Percentiles rank a stretch among this genome's conserved stretches.
Evolutionary conservation across 1,140 invertebrate genomes (phyloP).

Genomic region (Orchestia grillus): DNA sequence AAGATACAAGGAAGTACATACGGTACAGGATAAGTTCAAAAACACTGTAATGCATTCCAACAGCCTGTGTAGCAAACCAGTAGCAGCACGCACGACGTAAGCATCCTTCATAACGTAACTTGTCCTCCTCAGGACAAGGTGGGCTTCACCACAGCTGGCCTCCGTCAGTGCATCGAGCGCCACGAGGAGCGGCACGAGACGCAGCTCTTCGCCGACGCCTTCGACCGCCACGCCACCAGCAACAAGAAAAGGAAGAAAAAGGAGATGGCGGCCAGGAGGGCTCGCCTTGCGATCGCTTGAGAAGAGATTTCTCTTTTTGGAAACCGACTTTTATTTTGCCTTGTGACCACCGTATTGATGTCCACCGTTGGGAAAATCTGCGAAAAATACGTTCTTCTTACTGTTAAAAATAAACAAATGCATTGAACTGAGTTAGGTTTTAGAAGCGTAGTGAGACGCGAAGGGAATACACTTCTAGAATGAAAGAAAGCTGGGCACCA

Average conservation of each 20-base stretch:
- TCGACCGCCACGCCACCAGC: constrained; percentile 77
- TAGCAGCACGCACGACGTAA: too few species aligned
- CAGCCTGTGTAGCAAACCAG: too few species aligned
- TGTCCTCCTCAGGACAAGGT: constrained; percentile 79
- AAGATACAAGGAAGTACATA: too few species aligned
- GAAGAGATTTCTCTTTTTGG: neutral
- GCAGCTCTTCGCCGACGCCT: constrained; percentile 87
- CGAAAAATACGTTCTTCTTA: too few species aligned
- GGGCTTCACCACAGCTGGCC: constrained; percentile 88
- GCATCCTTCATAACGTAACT: neutral
- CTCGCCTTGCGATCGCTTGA: constrained; percentile 73
- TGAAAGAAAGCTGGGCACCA: too few species aligned
- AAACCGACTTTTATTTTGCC: neutral
- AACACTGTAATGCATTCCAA: too few species aligned
- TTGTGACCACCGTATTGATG: neutral
- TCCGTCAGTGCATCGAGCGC: constrained; percentile 82
- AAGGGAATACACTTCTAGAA: too few species aligned
- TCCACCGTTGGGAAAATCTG: too few species aligned
- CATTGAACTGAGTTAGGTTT: too few species aligned
- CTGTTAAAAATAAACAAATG: too few species aligned
- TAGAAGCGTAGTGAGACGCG: too few species aligned
- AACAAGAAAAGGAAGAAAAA: constrained; percentile 80
- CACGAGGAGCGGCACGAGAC: constrained; percentile 86
- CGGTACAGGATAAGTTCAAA: too few species aligned
- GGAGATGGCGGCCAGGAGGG: constrained; percentile 79